A percentile compares a stretch with the other conserved stretches of the same genome.
phyloP scores from a whole-genome alignment of 1,140 invertebrate species.

The Drosophila baimaii region DNA sequence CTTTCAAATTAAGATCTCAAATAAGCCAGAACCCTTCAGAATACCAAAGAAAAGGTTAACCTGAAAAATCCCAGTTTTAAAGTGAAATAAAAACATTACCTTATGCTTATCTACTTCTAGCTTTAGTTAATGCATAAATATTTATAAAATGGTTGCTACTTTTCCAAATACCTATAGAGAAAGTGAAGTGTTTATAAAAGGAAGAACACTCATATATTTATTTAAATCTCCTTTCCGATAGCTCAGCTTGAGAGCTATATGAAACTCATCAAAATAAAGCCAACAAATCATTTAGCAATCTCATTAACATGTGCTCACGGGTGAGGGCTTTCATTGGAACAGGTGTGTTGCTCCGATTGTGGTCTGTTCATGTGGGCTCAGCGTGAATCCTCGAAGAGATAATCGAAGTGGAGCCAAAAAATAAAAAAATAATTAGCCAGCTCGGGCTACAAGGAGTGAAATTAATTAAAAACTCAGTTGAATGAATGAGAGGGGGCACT shows the following conservation, averaged over 20 bases:
- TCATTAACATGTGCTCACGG: constrained; percentile 18
- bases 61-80: too few relatives aligned
- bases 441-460: constrained; percentile 17
- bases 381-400: constrained; percentile 63
- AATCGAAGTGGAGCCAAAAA: constrained; percentile 56
- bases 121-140: too few relatives aligned
- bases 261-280: background rate
- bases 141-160: background rate
- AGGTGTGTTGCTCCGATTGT: constrained; percentile 30
- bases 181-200: too few relatives aligned
- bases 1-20: too few relatives aligned
- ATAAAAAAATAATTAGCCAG: constrained; percentile 38
- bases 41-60: too few relatives aligned
- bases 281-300: constrained; percentile 9
- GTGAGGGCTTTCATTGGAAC: background rate
- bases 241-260: background rate
- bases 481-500: constrained; percentile 29
- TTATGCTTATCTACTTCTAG: too few relatives aligned
- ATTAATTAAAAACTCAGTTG: constrained; percentile 43
- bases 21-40: too few relatives aligned
- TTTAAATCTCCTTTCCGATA: background rate
- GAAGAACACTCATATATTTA: too few relatives aligned
- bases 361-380: constrained; percentile 54
- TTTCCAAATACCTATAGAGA: background rate
- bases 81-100: background rate